Base-by-base conservation (phyloP, 2,113 vertebrate genomes). In the Sciurus niger region DNA sequence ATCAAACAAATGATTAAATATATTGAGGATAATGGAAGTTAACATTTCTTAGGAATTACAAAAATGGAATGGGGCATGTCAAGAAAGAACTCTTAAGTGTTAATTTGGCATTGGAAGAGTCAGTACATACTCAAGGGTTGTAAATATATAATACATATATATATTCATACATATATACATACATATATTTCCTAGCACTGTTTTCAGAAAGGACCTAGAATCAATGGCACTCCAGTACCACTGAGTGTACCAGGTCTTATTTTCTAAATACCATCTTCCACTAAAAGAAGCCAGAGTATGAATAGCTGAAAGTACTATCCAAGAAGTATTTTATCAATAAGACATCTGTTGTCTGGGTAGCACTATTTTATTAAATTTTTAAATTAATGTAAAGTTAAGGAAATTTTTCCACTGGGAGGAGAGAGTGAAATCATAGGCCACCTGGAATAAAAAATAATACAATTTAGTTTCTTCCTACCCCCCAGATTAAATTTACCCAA, bases 261-360 rank as follows among this genome's bases (percentile, higher is more conserved):
- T 95, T 96, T 87, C 34, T 88, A 72, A 90, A 89, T 78, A 13
- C 51, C 10, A 46, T 85, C 32, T 76, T 80, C 40, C 4, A 51
- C 34, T 88, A 51, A 87, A 93, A 93, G 40, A 92, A 92, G 43
- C 48, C 60, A 84, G 37, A 51, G 30, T 86, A 24, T 89, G 46
- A 83, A 51, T 51, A 82, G n/a, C 51, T 51, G 34, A 43, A 91
- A 63, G 25, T 84, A 51, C 79, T 73, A 76, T 63, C 32, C 80
- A 94, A 80, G 65, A 65, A 77, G 63, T 72, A 74, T 85, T 95
- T 95, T 78, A n/a, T 92, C 73, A 93, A 22, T 32, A 84, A 34
- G 84, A 63, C 20, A 34, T 67, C 73, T 40, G 74, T 83, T 80
- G 65, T 82, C 43, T 86, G 28, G 11, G 4, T 72, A 80, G n/a